Evolutionary conservation across 1,140 invertebrate species (phyloP), one percentile per base, ranked within the genome.

Genomic region (Sarcophaga peregrina): DNA sequence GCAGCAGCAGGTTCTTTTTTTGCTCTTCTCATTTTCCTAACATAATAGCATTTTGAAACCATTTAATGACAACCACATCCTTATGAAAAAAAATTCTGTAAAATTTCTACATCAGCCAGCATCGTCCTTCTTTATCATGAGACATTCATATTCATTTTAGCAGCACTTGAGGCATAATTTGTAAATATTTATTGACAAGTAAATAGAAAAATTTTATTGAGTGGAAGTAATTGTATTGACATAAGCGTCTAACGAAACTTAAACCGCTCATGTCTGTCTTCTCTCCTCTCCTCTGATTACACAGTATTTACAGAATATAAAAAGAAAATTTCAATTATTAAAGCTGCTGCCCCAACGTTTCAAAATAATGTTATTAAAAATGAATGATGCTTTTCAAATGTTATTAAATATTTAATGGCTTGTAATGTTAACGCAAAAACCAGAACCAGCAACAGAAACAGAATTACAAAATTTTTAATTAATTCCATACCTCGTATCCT

Each of bases 141-240:
- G 17, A 72, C 17, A 9, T 78, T 50, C 75, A 11, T 50, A 78
- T 37, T 37, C 25, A 37, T 37, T 37, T 37, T 37, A 37, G 25
- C 25, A 37, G 4, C 25, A 78, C 75, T 50, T 48, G 17, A 52
- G 75, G 75, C 75, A 50, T 52, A 78, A 52, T 78, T 50, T 78
- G 25, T 78, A 78, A 78, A 78, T 78, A 78, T 78, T 78, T 78
- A 78, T 78, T 78, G 75, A 50, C 47, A 78, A 78, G 75, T 78
- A 78, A 78, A 78, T 78, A 78, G 75, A 78, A 78, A 78, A 78
- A 78, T 50, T 68, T 50, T 78, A 78, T 78, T 78, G 75, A 78
- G 75, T 78, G 75, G 75, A 78, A 78, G 75, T 78, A 78, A 78
- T 78, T 78, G 47, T 78, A 78, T 78, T 78, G 75, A 78, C 47